phyloP scores from a whole-genome alignment of 2,888 invertebrate species.

The Brenthis daphne region DNA sequence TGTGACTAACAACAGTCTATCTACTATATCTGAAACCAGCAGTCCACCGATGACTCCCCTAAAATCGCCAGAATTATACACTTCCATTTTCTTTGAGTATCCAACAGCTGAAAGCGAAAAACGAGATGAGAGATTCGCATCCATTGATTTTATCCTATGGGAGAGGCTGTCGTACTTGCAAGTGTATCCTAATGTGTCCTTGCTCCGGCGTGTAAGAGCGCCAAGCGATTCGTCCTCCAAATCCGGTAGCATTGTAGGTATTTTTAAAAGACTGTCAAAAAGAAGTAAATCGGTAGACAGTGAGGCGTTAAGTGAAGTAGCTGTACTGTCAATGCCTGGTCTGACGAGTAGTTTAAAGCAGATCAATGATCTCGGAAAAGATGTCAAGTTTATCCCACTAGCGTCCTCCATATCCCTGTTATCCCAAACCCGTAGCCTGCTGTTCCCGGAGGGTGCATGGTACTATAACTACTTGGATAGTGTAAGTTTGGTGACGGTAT shows the following conservation, averaged over 20 bases:
- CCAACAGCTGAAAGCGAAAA: conserved; percentile 52
- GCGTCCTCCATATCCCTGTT: conserved; percentile 66
- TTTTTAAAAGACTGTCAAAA: conserved; percentile 57
- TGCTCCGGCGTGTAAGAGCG: conserved; percentile 48
- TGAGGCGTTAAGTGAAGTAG: conserved; percentile 61
- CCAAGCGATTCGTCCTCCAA: conserved; percentile 54
- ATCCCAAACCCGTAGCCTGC: conserved; percentile 65
- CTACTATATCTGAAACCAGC: conserved; percentile 67
- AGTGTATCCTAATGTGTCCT: conserved; percentile 65
- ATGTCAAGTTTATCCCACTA: conserved; percentile 64
- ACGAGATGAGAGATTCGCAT: conserved; percentile 58
- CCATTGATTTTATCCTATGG: conserved; percentile 74
- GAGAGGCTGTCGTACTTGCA: conserved; percentile 61
- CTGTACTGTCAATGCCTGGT: conserved; percentile 65
- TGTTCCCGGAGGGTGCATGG: conserved; percentile 72
- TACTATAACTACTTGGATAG: conserved; percentile 76
- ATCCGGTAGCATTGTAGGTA: conserved; percentile 57
- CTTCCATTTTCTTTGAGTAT: conserved; percentile 73
- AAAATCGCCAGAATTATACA: conserved; percentile 63
- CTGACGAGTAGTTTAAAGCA: conserved; percentile 61
- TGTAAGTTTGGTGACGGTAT: conserved; percentile 71
- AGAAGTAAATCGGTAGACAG: conserved; percentile 52
- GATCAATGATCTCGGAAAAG: conserved; percentile 65
- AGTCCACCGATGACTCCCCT: conserved; percentile 53
- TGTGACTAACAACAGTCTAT: conserved; percentile 55